These are phyloP conservation scores for Acrobasis repandana DNA, from an alignment of 2,888 invertebrate genomes.

Conservation along the genomic window DNA sequence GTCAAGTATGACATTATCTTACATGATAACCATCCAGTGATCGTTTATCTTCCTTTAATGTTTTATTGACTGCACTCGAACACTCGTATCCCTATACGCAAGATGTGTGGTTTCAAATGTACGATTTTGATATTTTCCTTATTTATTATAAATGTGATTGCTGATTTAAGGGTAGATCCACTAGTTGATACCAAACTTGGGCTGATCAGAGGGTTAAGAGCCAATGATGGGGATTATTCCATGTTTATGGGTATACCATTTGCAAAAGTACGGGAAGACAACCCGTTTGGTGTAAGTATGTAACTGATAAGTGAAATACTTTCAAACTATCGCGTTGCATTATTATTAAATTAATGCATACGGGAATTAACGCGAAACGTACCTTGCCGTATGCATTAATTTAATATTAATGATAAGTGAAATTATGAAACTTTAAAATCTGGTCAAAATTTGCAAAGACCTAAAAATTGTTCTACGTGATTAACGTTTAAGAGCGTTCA, in stretches of 20 bases:
- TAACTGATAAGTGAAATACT: too few species aligned
- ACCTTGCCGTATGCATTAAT: too few species aligned
- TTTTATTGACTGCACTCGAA: too few species aligned
- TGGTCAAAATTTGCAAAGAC: too few species aligned
- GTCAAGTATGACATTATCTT: too few species aligned
- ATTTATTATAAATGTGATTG: not conserved
- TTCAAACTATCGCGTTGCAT: too few species aligned
- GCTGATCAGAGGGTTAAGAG: conserved; percentile 39
- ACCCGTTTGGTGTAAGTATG: conserved; percentile 51
- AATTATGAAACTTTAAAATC: too few species aligned
- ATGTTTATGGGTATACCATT: conserved; percentile 56
- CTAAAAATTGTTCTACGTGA: too few species aligned
- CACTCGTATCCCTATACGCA: not conserved
- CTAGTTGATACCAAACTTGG: conserved; percentile 45
- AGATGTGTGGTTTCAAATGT: not conserved
- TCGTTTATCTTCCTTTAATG: not conserved
- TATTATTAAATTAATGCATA: too few species aligned
- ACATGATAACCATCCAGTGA: not conserved
- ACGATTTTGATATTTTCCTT: not conserved
- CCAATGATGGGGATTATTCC: conserved; percentile 44
- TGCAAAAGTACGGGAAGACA: conserved; percentile 42
- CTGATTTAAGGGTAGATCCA: conserved; percentile 33
- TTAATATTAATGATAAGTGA: too few species aligned
- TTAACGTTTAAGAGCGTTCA: too few species aligned
- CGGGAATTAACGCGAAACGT: too few species aligned